A percentile compares a stretch with the other conserved stretches of the same genome.
Evolutionary conservation across 2,797 vertebrate genomes (phyloP).

Genomic region (Eutrigla gurnardus): DNA sequence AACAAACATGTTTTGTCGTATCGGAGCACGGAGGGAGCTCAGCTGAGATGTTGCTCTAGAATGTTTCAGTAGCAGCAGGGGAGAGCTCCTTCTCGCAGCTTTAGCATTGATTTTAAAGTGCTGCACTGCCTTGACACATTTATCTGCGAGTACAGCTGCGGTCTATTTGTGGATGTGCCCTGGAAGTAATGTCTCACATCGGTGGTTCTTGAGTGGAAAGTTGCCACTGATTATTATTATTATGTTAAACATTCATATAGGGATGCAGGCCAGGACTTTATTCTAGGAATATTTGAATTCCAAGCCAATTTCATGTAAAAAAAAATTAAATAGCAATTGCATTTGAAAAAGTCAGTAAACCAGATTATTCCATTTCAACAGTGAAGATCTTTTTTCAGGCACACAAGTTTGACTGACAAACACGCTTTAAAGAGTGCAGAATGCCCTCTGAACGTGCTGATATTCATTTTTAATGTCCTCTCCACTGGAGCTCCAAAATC

Average conservation of each 20-base stretch:
- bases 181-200: slow-evolving; percentile 16
- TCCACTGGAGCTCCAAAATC: no score
- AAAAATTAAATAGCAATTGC: no score
- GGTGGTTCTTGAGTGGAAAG: not conserved
- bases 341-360: not conserved
- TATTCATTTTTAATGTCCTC: no score
- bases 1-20: not conserved
- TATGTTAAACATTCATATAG: not conserved
- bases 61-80: not conserved
- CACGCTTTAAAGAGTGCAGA: no score
- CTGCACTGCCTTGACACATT: slow-evolving; percentile 9
- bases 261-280: not conserved
- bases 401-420: no score
- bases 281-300: not conserved
- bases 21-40: not conserved
- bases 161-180: slow-evolving; percentile 21
- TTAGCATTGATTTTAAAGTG: slow-evolving; percentile 11
- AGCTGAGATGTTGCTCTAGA: not conserved
- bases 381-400: not conserved
- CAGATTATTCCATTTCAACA: not conserved
- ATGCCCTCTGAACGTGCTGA: no score
- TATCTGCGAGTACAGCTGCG: slow-evolving; percentile 10
- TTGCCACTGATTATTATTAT: not conserved
- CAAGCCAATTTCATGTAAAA: no score
- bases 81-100: not conserved